These are phyloP conservation scores for Diuraphis noxia DNA, from an alignment of 1,140 invertebrate genomes.

Conservation along the genomic window DNA sequence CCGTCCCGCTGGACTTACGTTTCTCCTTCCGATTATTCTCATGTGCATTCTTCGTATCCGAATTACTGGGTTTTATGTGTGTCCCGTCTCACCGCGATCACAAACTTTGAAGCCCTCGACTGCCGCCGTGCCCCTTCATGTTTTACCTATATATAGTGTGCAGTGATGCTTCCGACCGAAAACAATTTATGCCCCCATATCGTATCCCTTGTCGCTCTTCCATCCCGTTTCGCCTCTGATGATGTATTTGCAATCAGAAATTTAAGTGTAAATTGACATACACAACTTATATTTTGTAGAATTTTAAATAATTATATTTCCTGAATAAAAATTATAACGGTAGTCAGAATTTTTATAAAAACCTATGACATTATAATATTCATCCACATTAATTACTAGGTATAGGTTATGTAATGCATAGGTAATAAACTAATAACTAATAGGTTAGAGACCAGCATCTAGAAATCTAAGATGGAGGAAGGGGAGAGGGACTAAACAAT, in stretches of 20 bases:
- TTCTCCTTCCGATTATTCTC: not conserved
- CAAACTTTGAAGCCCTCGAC: not conserved
- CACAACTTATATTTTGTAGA: too few relatives aligned
- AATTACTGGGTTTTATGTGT: slow-evolving; percentile 11
- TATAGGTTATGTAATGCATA: too few relatives aligned
- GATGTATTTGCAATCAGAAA: not conserved
- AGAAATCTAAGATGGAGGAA: too few relatives aligned
- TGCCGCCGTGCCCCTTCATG: not conserved
- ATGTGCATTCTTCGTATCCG: not conserved
- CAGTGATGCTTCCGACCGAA: not conserved
- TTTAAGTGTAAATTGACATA: too few relatives aligned
- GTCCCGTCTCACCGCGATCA: not conserved
- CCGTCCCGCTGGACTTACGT: not conserved
- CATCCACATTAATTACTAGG: too few relatives aligned
- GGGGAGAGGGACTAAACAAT: too few relatives aligned
- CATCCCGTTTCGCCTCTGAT: not conserved
- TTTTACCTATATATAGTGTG: not conserved
- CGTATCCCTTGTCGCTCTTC: not conserved
- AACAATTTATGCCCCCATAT: not conserved
- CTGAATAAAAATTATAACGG: too few relatives aligned
- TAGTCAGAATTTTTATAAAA: too few relatives aligned
- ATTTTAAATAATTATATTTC: too few relatives aligned
- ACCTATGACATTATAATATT: too few relatives aligned
- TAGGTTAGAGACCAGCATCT: too few relatives aligned
- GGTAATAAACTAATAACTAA: not conserved